Evolutionary conservation across 30 jellyfish, hydroid and myxozoan genomes (phyloP), one percentile per base, ranked within the genome.

Genomic region (Nemopilema nomurai): DNA sequence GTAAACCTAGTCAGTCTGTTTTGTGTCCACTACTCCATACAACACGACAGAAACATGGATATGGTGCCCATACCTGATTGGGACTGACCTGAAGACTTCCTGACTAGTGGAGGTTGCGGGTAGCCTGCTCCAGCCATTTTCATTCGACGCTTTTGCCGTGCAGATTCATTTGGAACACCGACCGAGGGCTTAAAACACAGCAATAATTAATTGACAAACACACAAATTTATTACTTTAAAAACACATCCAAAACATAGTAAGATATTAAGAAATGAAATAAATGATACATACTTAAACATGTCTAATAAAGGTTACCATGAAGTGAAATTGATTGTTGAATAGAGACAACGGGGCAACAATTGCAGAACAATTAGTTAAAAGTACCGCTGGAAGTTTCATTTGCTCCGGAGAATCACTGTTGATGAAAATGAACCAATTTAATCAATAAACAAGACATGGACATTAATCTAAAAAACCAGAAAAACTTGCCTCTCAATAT

Each of bases 121-220:
- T 51, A 67, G 17, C 87, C 96, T 49, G 80, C 96, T 29, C 84
- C 80, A n/a, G 77, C 84, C 28, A 89, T 53, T 21, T 89, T 76
- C 80, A 41, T 69, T 25, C 96, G 28, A 66, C 96, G 64, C 53
- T 74, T 89, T 72, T 89, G 92, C 63, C 96, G 70, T 20, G 96
- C 96, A 49, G 96, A 74, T 17, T 51, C 57, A 81, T 89, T 89
- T 67, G 96, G 96, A 4, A 62, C 86, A 21, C 96, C 89, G 26
- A 67, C 92, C 22, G 92, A 86, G 18, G 78, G 78, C 94, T 86
- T 30, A 0, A 51, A 21, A 63, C 7, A 63, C 4, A 19, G 29
- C 7, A 63, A 18, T n/a, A 51, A 51, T 51, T 51, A 51, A 51
- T 41, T 41, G 57, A 41, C 13, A 6, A 41, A 41, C 57, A 13